Evolutionary conservation across 2,888 invertebrate species (phyloP), one percentile per base, ranked within the genome.

Genomic region (Orthosia cruda): DNA sequence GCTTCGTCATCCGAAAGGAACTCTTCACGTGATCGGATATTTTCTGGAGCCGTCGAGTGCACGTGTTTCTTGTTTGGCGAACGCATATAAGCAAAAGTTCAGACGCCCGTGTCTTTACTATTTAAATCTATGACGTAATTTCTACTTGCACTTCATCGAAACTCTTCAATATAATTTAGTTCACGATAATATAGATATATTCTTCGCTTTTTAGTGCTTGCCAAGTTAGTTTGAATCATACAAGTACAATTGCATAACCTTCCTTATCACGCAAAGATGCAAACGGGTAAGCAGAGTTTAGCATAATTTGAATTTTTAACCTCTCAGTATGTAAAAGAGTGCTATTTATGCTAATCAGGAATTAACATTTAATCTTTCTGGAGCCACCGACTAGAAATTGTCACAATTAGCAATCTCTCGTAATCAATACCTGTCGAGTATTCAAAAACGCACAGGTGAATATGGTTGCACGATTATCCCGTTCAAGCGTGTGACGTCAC

Each of bases 261-360:
- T 74, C 64, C 80, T 80, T 86, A 87, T 77, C 85, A 63, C 40
- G 54, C 65, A 85, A 76, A 88, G 87, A 87, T 87, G 87, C 50
- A 9, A 71, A 82, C 70, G n/a, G 47, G 66, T 66, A 77, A 55
- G 52, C 47, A 71, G 55, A 74, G 32, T 67, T 84, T 70, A 75
- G 55, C 58, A 84, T 80, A 84, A 84, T 80, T 84, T 84, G 61
- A 40, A 40, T 40, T 9, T 26, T 57, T 64, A 66, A 81, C 47
- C 40, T 74, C 45, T 66, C 49, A 32, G 20, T 57, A 54, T n/a
- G 45, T 65, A 68, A 63, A 74, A 58, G 45, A 52, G 61, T 59
- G 52, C 16, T 66, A 66, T 66, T 75, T 59, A 82, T 84, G 81
- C 16, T 20, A 69, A 80, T 71, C 66, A 59, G 69, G 18, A 47